phyloP scores from a whole-genome alignment of 1,140 invertebrate species.

The Himalopsyche phryganea region DNA sequence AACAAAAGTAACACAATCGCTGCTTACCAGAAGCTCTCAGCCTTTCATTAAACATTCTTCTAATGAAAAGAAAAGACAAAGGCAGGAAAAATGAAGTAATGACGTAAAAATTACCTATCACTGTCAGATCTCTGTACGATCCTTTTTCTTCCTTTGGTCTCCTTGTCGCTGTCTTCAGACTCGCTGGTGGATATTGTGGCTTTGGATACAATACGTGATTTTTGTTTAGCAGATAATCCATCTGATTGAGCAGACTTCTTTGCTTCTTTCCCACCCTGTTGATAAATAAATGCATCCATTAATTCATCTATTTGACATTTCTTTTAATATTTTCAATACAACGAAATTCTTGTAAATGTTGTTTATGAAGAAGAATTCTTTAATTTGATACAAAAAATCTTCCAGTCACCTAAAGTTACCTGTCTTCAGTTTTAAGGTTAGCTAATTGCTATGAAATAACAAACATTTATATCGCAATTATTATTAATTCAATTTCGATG shows the following conservation, averaged over 20 bases:
- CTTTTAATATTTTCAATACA: no score
- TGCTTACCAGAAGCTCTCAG: neutral
- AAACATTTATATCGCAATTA: no score
- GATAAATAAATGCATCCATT: neutral
- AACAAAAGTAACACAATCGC: no score
- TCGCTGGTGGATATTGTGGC: conserved; percentile 93
- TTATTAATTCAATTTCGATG: no score
- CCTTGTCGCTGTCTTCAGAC: conserved; percentile 66
- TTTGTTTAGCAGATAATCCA: conserved; percentile 76
- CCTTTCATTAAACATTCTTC: neutral
- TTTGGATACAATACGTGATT: conserved; percentile 87
- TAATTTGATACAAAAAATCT: no score
- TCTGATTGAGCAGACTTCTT: conserved; percentile 57
- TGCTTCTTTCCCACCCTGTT: conserved; percentile 40
- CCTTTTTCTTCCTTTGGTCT: conserved; percentile 42
- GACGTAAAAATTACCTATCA: conserved; percentile 38
- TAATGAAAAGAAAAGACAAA: neutral
- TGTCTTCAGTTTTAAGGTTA: no score
- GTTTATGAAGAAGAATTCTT: no score
- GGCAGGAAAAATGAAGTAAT: neutral
- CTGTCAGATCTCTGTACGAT: conserved; percentile 50
- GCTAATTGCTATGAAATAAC: no score
- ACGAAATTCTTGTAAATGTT: no score
- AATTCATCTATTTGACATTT: no score
- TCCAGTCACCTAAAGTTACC: no score